Conservation (phyloP, 2,797 vertebrate genomes). For the Lophotriccus pileatus region DNA sequence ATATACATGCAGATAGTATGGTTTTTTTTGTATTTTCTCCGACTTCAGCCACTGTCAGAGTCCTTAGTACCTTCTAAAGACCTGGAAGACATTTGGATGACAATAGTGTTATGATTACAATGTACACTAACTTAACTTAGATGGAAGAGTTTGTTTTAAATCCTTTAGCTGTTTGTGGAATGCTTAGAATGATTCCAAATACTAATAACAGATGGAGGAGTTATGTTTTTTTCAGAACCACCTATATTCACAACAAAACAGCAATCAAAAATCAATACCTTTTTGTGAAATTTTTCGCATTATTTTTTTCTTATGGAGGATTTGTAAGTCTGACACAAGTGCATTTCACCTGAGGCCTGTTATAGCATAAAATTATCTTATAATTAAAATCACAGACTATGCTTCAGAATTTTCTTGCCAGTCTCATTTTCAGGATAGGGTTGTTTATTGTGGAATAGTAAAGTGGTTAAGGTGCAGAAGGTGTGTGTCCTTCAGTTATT, state of each 20-base stretch:
- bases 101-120: neutral
- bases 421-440: neutral
- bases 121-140: neutral
- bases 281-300: neutral
- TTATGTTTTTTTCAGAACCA: neutral
- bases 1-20: neutral
- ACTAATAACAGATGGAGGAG: neutral
- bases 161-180: neutral
- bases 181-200: neutral
- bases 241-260: neutral
- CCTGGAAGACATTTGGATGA: neutral
- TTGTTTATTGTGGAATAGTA: neutral
- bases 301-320: neutral
- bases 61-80: neutral
- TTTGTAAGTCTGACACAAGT: neutral
- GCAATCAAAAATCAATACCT: neutral
- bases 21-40: neutral
- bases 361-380: neutral
- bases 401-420: neutral
- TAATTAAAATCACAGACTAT: neutral
- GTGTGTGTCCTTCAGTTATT: neutral
- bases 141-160: neutral
- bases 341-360: neutral
- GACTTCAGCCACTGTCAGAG: neutral
- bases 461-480: neutral